Conservation (phyloP, 1,140 invertebrate species). For the Hydropsyche tenuis region DNA sequence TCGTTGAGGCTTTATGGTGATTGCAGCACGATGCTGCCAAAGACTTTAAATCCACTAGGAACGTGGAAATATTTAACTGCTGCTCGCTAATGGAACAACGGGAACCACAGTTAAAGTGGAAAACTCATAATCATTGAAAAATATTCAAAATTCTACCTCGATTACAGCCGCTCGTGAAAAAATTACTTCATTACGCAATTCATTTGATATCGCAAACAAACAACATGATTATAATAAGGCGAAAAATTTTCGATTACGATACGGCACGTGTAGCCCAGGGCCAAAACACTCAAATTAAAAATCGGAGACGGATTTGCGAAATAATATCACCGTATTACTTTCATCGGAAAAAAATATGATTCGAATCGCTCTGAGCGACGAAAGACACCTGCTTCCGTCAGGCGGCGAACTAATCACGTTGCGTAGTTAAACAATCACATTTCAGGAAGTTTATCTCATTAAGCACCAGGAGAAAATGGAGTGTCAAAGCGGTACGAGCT, state of each 20-base stretch:
- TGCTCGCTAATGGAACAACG: slow-evolving; percentile 13
- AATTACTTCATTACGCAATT: background rate
- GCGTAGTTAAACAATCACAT: slow-evolving; percentile 38
- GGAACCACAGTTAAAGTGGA: background rate
- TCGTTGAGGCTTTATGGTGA: slow-evolving; percentile 30
- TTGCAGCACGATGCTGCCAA: slow-evolving; percentile 30
- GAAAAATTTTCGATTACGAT: too few relatives aligned
- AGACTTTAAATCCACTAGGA: slow-evolving; percentile 23
- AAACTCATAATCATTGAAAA: background rate
- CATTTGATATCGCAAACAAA: too few relatives aligned
- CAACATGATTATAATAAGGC: too few relatives aligned
- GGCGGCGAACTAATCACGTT: slow-evolving; percentile 22
- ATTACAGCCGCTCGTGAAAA: background rate
- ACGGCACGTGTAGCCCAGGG: too few relatives aligned
- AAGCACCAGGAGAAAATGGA: slow-evolving; percentile 43
- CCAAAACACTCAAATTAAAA: too few relatives aligned
- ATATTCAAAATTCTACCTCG: background rate
- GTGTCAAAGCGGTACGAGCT: slow-evolving; percentile 39
- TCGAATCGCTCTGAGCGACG: background rate
- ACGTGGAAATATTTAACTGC: slow-evolving; percentile 28
- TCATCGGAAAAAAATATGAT: too few relatives aligned
- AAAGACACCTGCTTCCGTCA: background rate
- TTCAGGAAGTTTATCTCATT: slow-evolving; percentile 45
- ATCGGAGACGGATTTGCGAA: too few relatives aligned
- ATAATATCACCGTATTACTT: too few relatives aligned